phyloP scores from a whole-genome alignment of 35 echinoderm and acorn worm genomes.

The Eucidaris tribuloides region DNA sequence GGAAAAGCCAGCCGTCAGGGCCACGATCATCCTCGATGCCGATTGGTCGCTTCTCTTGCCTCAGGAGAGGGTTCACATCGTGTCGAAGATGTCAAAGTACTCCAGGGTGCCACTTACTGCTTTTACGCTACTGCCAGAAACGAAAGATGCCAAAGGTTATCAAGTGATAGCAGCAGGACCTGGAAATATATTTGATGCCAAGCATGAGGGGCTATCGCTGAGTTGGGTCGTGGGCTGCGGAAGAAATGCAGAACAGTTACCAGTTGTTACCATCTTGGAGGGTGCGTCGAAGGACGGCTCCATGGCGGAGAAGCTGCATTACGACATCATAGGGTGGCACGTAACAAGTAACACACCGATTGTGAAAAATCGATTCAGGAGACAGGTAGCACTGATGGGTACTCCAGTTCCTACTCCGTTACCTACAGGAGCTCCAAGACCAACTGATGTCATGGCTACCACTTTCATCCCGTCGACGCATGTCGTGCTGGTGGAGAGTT shows the following conservation, averaged over 20 bases:
- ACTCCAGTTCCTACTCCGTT: conserved; percentile 81
- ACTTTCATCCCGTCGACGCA: conserved; percentile 2
- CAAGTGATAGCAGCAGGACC: conserved; percentile 69
- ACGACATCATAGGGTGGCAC: conserved; percentile 92
- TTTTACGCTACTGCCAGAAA: conserved; percentile 79
- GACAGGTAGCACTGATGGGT: conserved; percentile 63
- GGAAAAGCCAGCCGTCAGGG: conserved; percentile 61
- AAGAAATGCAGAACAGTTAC: conserved; percentile 62
- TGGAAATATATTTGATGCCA: conserved; percentile 61
- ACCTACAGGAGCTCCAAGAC: conserved; percentile 23
- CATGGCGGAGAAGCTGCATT: conserved; percentile 80
- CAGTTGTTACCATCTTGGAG: conserved; percentile 89
- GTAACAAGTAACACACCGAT: conserved; percentile 63
- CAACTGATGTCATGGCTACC: background rate
- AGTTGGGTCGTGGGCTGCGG: conserved; percentile 97
- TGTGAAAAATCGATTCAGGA: conserved; percentile 49
- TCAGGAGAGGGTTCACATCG: conserved; percentile 44
- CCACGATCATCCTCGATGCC: conserved; percentile 96
- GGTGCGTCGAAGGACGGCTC: conserved; percentile 80
- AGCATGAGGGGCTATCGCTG: conserved; percentile 65
- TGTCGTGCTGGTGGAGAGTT: conserved; percentile 22
- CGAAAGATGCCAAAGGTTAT: conserved; percentile 47
- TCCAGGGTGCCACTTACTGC: conserved; percentile 74
- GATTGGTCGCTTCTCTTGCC: conserved; percentile 72
- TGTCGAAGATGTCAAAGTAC: conserved; percentile 91